phyloP scores from a whole-genome alignment of 2,888 invertebrate genomes.

The Cylloceria caligata region DNA sequence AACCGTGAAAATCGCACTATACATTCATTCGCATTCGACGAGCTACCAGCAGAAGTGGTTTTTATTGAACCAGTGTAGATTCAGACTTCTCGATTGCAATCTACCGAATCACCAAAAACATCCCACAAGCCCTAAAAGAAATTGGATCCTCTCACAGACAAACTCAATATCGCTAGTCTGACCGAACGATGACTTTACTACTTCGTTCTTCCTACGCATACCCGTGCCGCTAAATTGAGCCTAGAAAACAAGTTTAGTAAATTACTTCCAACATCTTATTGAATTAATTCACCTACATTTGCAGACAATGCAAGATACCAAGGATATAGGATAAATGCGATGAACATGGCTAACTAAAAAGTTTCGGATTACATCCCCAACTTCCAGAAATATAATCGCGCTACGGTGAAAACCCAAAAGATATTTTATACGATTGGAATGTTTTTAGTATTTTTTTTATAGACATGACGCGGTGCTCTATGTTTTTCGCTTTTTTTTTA shows the following conservation, averaged over 20 bases:
- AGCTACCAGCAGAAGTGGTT: not conserved
- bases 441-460: too few relatives aligned
- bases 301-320: too few relatives aligned
- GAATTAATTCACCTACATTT: not conserved
- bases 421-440: too few relatives aligned
- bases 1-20: not conserved
- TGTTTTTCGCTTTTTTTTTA: too few relatives aligned
- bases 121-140: slow-evolving; percentile 1
- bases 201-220: not conserved
- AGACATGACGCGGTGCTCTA: too few relatives aligned
- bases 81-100: not conserved
- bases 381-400: too few relatives aligned
- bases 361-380: too few relatives aligned
- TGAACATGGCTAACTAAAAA: too few relatives aligned
- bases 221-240: too few relatives aligned
- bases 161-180: not conserved
- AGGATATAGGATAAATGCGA: too few relatives aligned
- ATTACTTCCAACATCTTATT: not conserved
- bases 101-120: not conserved
- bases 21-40: not conserved
- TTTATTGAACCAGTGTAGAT: not conserved
- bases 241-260: not conserved
- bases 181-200: not conserved
- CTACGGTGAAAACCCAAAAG: too few relatives aligned
- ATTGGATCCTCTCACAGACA: not conserved